phyloP scores from a whole-genome alignment of 2,797 vertebrate genomes.

The Rhabdomys pumilio region DNA sequence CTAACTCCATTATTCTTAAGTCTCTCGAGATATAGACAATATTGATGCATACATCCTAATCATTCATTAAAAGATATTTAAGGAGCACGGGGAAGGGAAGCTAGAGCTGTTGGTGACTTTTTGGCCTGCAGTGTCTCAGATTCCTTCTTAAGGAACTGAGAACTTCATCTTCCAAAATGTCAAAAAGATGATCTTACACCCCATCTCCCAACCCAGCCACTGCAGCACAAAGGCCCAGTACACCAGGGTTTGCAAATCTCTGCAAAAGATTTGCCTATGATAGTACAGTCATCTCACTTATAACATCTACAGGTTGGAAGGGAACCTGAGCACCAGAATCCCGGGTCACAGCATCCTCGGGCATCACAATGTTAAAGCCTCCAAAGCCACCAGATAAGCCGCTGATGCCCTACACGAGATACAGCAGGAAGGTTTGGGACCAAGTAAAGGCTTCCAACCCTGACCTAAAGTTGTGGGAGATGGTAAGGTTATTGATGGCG shows the following conservation, averaged over 20 bases:
- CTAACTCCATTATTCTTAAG: not conserved
- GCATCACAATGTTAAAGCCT: conserved; percentile 98
- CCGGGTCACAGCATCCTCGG: conserved; percentile 91
- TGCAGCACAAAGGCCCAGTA: conserved; percentile 88
- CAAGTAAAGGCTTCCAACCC: conserved; percentile 99
- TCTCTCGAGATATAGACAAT: not conserved
- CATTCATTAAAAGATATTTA: not conserved
- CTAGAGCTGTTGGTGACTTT: not conserved
- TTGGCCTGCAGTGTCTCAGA: conserved; percentile 85
- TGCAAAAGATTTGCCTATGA: too few relatives aligned
- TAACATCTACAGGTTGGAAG: too few relatives aligned
- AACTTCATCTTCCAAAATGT: conserved; percentile 93
- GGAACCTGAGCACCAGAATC: too few relatives aligned
- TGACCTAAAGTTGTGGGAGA: conserved; percentile 99
- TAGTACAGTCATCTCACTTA: too few relatives aligned
- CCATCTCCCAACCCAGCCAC: conserved; percentile 98
- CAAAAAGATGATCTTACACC: conserved; percentile 98
- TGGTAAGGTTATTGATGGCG: conserved; percentile 99
- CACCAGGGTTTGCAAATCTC: too few relatives aligned
- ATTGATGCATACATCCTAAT: not conserved
- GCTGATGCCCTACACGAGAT: conserved; percentile 99
- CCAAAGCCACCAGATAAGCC: conserved; percentile 99
- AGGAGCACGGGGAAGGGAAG: not conserved
- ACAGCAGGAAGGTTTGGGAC: conserved; percentile 99
- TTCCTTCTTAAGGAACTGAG: conserved; percentile 91